A percentile compares a stretch with the other conserved stretches of the same genome.
Evolutionary conservation across 2,113 vertebrate genomes (phyloP).

Genomic region (Dasyprocta punctata): DNA sequence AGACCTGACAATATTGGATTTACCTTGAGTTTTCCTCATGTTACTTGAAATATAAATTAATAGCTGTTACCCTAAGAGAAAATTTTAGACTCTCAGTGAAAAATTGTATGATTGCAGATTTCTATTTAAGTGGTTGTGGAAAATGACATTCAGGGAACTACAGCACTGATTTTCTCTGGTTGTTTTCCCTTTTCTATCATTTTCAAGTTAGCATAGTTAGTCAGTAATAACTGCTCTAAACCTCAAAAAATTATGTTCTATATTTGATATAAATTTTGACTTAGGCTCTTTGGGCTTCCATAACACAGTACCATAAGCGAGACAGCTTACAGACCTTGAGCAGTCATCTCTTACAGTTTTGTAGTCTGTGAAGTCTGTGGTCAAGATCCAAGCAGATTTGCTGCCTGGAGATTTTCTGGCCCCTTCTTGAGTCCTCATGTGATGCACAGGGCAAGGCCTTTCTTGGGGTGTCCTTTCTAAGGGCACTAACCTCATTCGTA

Average conservation of each 20-base stretch:
- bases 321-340: no score
- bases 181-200: background rate
- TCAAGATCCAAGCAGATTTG: background rate
- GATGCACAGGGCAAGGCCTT: no score
- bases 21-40: background rate
- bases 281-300: background rate
- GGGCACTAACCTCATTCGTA: background rate
- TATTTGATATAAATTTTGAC: background rate
- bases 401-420: background rate
- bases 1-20: background rate
- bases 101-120: conserved; percentile 1
- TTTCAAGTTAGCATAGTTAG: background rate
- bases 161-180: background rate
- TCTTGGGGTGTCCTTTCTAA: background rate
- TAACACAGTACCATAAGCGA: background rate
- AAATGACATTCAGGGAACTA: background rate
- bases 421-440: background rate
- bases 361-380: background rate
- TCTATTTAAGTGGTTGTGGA: background rate
- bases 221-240: background rate
- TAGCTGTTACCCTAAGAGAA: conserved; percentile 29
- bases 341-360: background rate
- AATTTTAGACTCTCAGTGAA: conserved; percentile 26
- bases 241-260: background rate
- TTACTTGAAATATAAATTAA: conserved; percentile 58